Evolutionary conservation across 1,140 invertebrate species (phyloP).

Genomic region (Leptinotarsa undecemlineata): DNA sequence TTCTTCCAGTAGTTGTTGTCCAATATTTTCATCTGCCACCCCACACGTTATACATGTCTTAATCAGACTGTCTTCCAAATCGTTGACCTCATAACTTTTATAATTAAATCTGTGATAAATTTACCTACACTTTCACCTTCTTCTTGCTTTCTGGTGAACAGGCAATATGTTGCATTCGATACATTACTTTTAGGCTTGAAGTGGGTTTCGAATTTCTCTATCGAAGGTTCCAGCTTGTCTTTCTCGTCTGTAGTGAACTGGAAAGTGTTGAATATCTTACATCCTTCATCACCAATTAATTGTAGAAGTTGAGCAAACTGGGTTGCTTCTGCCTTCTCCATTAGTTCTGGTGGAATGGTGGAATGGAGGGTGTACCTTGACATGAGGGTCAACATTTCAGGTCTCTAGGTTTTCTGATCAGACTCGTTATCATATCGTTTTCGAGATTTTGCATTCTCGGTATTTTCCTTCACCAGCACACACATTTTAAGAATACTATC

Average conservation of each 20-base stretch:
- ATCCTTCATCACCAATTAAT: slow-evolving; percentile 45
- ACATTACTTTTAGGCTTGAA: slow-evolving; percentile 32
- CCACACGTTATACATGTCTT: slow-evolving; percentile 30
- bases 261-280: slow-evolving; percentile 50
- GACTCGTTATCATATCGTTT: no score
- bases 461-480: no score
- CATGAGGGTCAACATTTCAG: no score
- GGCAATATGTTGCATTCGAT: no score
- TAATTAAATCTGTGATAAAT: slow-evolving; percentile 30
- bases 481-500: no score
- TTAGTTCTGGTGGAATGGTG: no score
- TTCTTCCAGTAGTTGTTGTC: slow-evolving; percentile 26
- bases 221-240: slow-evolving; percentile 30
- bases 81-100: slow-evolving; percentile 30
- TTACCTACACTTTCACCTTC: slow-evolving; percentile 20
- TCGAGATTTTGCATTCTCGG: no score
- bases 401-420: no score
- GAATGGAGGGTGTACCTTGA: no score
- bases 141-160: slow-evolving; percentile 22
- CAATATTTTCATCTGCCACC: slow-evolving; percentile 29
- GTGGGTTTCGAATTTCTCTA: slow-evolving; percentile 39
- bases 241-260: slow-evolving; percentile 41
- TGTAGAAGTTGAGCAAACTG: slow-evolving; percentile 44
- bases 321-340: no score
- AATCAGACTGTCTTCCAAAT: slow-evolving; percentile 30